Percentiles rank a stretch among this genome's conserved stretches.
Evolutionary conservation across 2,888 invertebrate genomes (phyloP).

Genomic region (Harpalus rubripes): DNA sequence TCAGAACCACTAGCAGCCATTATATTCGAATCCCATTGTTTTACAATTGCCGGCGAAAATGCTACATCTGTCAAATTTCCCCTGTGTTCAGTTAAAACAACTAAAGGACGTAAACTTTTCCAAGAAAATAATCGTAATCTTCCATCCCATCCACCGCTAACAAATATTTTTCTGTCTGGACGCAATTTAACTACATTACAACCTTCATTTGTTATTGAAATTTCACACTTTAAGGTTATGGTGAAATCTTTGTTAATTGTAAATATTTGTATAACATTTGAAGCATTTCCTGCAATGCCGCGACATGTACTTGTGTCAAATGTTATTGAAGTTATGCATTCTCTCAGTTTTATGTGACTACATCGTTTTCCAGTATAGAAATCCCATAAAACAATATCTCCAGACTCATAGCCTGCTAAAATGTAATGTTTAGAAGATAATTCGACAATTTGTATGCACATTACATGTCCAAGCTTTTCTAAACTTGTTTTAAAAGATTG

Average conservation of each 20-base stretch:
- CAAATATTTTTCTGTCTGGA: conserved; percentile 86
- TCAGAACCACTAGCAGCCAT: conserved; percentile 89
- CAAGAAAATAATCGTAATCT: conserved; percentile 87
- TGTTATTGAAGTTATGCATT: conserved; percentile 86
- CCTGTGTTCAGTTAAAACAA: conserved; percentile 86
- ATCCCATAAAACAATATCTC: conserved; percentile 87
- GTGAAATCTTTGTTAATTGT: conserved; percentile 80
- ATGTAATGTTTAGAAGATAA: conserved; percentile 79
- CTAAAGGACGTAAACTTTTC: conserved; percentile 86
- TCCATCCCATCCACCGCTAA: conserved; percentile 88
- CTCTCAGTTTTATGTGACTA: conserved; percentile 80
- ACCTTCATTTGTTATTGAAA: conserved; percentile 86
- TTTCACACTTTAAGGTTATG: conserved; percentile 81
- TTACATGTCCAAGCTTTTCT: conserved; percentile 81
- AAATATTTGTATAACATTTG: conserved; percentile 81
- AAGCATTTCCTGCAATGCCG: conserved; percentile 84
- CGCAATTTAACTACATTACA: conserved; percentile 85
- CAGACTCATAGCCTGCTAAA: conserved; percentile 87
- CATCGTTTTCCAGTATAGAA: conserved; percentile 81
- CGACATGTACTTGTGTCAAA: conserved; percentile 83
- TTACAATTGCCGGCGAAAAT: conserved; percentile 83
- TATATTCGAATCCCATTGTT: conserved; percentile 86
- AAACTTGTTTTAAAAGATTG: conserved; percentile 76
- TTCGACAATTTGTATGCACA: conserved; percentile 82
- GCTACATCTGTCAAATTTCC: conserved; percentile 85